Base-by-base conservation (phyloP, 37 sponge, comb jelly and placozoan genomes). In the Oopsacas minuta region DNA sequence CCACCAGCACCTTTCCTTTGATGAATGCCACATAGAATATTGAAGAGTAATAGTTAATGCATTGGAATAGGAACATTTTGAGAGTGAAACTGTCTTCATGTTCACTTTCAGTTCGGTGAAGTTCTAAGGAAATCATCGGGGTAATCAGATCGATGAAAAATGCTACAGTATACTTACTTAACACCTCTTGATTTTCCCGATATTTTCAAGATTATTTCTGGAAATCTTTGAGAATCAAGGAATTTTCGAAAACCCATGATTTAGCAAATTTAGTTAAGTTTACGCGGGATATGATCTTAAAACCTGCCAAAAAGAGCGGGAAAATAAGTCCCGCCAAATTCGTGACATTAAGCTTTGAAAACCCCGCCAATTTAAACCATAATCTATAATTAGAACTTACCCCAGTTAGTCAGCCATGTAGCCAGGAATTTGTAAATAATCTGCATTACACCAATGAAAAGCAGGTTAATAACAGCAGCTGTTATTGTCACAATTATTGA, bases 11-110 rank as follows among this genome's bases (percentile, higher is more conserved):
- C 22, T 61, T 85, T 89, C 89, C 87, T 84, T 90, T 84, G 7
- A 90, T 61, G 52, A 88, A 90, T 5, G 90, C 90, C 28, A 90
- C 85, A 81, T 90, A 90, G 90, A 90, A 90, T 0, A 90, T 86
- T 36, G 87, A 87, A 49, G 83, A 75, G 87, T 86, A 86, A 53
- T 39, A 86, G 61, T 86, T 86, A 51, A 86, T 36, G 34, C 53
- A 81, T 30, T 85, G 52, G 39, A 85, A 85, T 20, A 85, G 82
- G 51, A 39, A 85, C 86, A 85, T 85, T 52, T 85, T 85, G 36
- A 85, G 37, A 3, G 86, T 85, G 37, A 85, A 39, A 36, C 36
- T 36, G 81, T 81, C 39, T 36, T 85, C 81, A 37, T 85, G 51
- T 3, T 85, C 86, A 8, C 38, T 81, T 28, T 85, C 81, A 7